A percentile compares a stretch with the other conserved stretches of the same genome.
Evolutionary conservation across 2,888 invertebrate species (phyloP).

Genomic region (Caenorhabditis panamensis): DNA sequence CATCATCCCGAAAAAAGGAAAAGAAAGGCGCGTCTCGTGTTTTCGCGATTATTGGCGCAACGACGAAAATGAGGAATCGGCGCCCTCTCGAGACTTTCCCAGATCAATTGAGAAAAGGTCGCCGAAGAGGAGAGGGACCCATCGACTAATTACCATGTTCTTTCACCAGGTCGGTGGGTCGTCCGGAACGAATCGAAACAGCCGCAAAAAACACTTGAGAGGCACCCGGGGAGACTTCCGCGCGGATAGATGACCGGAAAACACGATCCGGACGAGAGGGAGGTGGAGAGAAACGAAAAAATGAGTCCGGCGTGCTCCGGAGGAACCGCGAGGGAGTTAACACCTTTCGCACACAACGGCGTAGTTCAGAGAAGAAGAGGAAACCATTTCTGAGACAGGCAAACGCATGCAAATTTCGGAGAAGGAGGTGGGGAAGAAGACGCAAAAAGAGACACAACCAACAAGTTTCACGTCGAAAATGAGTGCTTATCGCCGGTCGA

Average conservation of each 20-base stretch:
- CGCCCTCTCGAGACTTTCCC: slow-evolving; percentile 42
- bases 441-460: slow-evolving; percentile 22
- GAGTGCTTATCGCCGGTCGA: slow-evolving; percentile 36
- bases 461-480: slow-evolving; percentile 32
- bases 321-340: slow-evolving; percentile 30
- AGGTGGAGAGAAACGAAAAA: slow-evolving; percentile 9
- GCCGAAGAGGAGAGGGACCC: slow-evolving; percentile 1
- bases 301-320: background rate
- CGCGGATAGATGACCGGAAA: slow-evolving; percentile 17
- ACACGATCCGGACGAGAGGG: slow-evolving; percentile 19
- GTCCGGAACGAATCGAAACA: slow-evolving; percentile 19
- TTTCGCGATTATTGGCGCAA: slow-evolving; percentile 22
- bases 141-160: slow-evolving; percentile 46
- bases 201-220: slow-evolving; percentile 31
- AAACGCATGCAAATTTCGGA: slow-evolving; percentile 9
- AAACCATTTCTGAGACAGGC: slow-evolving; percentile 3
- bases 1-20: background rate
- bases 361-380: background rate
- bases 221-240: slow-evolving; percentile 11
- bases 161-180: slow-evolving; percentile 20
- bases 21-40: slow-evolving; percentile 4
- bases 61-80: slow-evolving; percentile 9
- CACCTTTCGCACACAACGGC: slow-evolving; percentile 60
- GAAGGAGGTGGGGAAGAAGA: background rate
- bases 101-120: slow-evolving; percentile 35